These are phyloP conservation scores for Phania funesta DNA, from an alignment of 2,888 invertebrate species.

Conservation along the genomic window DNA sequence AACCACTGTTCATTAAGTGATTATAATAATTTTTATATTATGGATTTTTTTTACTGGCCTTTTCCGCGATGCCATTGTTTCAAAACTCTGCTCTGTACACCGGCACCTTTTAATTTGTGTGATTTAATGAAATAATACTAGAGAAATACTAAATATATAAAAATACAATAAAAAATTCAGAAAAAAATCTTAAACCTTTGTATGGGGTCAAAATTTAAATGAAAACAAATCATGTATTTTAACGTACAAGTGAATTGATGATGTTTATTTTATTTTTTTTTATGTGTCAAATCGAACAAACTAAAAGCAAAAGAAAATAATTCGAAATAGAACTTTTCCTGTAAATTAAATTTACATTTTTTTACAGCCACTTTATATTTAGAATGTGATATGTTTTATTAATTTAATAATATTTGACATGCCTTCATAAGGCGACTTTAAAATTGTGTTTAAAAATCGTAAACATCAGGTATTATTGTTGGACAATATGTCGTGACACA, in stretches of 20 bases:
- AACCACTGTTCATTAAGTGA: no score
- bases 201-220: slow-evolving; percentile 65
- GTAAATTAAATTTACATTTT: no score
- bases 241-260: slow-evolving; percentile 31
- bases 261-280: slow-evolving; percentile 34
- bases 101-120: slow-evolving; percentile 58
- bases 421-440: no score
- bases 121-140: slow-evolving; percentile 35
- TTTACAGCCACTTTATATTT: no score
- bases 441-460: no score
- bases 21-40: no score
- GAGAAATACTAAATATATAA: slow-evolving; percentile 28
- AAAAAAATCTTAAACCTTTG: slow-evolving; percentile 56
- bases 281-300: slow-evolving; percentile 2
- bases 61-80: not conserved
- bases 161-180: slow-evolving; percentile 20
- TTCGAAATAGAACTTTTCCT: not conserved
- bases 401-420: no score
- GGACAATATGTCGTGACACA: no score
- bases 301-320: not conserved
- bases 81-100: slow-evolving; percentile 6
- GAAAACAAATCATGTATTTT: slow-evolving; percentile 5
- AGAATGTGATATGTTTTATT: no score
- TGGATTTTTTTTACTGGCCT: no score
- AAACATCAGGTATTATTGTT: no score